These are phyloP conservation scores for Morpho helenor DNA, from an alignment of 2,888 invertebrate species.

Conservation along the genomic window DNA sequence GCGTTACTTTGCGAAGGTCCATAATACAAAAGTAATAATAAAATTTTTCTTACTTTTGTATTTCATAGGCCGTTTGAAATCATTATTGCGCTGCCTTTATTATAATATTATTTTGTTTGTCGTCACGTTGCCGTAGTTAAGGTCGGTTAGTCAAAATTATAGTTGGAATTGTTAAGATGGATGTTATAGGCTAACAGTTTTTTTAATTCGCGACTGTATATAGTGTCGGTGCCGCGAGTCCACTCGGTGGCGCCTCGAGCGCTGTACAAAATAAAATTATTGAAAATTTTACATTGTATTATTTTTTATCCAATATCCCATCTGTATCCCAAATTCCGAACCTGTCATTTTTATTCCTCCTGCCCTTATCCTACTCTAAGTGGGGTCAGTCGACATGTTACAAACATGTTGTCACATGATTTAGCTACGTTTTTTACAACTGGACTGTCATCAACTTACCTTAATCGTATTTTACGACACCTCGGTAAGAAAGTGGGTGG, in stretches of 20 bases:
- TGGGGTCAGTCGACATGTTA: too few relatives aligned
- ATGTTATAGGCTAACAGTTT: slow-evolving; percentile 23
- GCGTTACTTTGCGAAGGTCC: too few relatives aligned
- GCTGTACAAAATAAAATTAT: slow-evolving; percentile 28
- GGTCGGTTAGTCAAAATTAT: slow-evolving; percentile 14
- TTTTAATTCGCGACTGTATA: slow-evolving; percentile 26
- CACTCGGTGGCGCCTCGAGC: slow-evolving; percentile 16
- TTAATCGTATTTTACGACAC: too few relatives aligned
- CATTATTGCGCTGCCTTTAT: too few relatives aligned
- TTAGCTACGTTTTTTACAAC: too few relatives aligned
- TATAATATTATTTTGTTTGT: neutral
- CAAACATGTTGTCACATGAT: too few relatives aligned
- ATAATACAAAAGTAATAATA: too few relatives aligned
- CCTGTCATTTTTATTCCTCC: neutral
- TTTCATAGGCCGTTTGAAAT: too few relatives aligned
- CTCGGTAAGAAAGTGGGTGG: too few relatives aligned
- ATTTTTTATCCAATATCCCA: neutral
- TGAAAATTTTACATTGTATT: slow-evolving; percentile 17
- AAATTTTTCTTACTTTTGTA: too few relatives aligned
- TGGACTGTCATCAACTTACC: too few relatives aligned
- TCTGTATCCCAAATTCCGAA: neutral
- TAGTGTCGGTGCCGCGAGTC: slow-evolving; percentile 10
- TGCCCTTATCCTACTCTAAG: too few relatives aligned
- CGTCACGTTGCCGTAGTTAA: slow-evolving; percentile 5
- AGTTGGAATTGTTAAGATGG: slow-evolving; percentile 9